Evolutionary conservation across 2,113 vertebrate species (phyloP), one percentile per base, ranked within the genome.

Genomic region (Sciurus niger): DNA sequence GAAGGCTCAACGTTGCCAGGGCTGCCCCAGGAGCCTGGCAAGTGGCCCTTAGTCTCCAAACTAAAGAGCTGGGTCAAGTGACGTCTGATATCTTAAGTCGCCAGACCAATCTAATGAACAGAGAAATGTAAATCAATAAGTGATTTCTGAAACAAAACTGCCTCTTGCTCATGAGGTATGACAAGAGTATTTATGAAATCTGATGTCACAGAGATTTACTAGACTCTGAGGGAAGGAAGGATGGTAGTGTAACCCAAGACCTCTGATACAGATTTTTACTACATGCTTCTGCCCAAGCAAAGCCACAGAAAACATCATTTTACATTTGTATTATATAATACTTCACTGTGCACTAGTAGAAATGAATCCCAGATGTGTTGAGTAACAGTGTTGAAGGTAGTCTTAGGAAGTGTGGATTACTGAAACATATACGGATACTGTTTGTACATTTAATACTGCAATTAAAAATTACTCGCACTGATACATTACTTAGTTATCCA

Each of bases 61-160:
- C 55, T 58, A 58, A 58, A 58, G 55, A 86, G 88, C 58, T 11
- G 80, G 63, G 58, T 70, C 91, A 96, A 86, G 94, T 55, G 83
- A 93, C 72, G 91, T 94, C 83, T 95, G 76, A 93, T 95, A 90
- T 93, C 70, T 96, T 96, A 90, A 94, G 97, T 96, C 96, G 77
- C 87, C 89, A 96, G 84, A 70, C 40, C 80, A 80, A 96, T 55
- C 65, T 77, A 96, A 95, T 68, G 83, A 84, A 96, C 89, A 65
- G 24, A 96, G 93, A 97, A 96, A 84, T 46, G 4, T 83, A 53
- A 96, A 97, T 74, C 85, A 48, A 74, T 67, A 89, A 25, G 88
- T 32, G 58, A 53, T 53, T 94, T 89, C n/a, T 63, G 80, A 96
- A 84, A 94, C 68, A 8, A 40, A 93, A 89, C 55, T 51, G 32